Evolutionary conservation across 2,797 vertebrate genomes (phyloP).

Genomic region (Enteromius radiatus): DNA sequence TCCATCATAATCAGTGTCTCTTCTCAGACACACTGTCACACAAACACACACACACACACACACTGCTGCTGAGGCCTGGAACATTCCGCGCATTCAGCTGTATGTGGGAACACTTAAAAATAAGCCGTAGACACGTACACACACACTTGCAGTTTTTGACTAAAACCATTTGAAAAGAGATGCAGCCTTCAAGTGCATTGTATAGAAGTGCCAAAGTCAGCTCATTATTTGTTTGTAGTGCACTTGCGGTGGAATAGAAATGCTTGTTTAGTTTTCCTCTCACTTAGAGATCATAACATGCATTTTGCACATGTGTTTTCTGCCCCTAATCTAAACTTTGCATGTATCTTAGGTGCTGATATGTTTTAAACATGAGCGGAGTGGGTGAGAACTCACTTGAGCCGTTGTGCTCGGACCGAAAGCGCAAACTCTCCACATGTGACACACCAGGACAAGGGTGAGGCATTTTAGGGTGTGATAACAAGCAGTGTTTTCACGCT

Average conservation of each 20-base stretch:
- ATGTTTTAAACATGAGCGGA: slow-evolving; percentile 91
- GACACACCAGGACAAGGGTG: slow-evolving; percentile 90
- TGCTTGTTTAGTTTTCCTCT: not conserved
- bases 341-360: slow-evolving; percentile 84
- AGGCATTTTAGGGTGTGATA: slow-evolving; percentile 30
- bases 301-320: slow-evolving; percentile 24
- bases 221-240: not conserved
- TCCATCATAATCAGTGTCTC: slow-evolving; percentile 80
- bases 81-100: slow-evolving; percentile 54
- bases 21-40: slow-evolving; percentile 66
- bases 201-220: slow-evolving; percentile 13
- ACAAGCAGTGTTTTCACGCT: not conserved
- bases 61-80: slow-evolving; percentile 49
- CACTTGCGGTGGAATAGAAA: not conserved
- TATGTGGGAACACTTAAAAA: slow-evolving; percentile 55
- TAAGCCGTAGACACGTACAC: slow-evolving; percentile 60
- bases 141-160: slow-evolving; percentile 63
- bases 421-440: slow-evolving; percentile 92
- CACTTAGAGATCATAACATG: slow-evolving; percentile 38
- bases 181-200: slow-evolving; percentile 19
- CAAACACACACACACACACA: slow-evolving; percentile 59
- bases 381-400: slow-evolving; percentile 92
- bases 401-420: slow-evolving; percentile 88
- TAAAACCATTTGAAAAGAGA: slow-evolving; percentile 12
- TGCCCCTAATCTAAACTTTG: not conserved